phyloP scores from a whole-genome alignment of 2,113 vertebrate species.

The Syngnathus scovelli region DNA sequence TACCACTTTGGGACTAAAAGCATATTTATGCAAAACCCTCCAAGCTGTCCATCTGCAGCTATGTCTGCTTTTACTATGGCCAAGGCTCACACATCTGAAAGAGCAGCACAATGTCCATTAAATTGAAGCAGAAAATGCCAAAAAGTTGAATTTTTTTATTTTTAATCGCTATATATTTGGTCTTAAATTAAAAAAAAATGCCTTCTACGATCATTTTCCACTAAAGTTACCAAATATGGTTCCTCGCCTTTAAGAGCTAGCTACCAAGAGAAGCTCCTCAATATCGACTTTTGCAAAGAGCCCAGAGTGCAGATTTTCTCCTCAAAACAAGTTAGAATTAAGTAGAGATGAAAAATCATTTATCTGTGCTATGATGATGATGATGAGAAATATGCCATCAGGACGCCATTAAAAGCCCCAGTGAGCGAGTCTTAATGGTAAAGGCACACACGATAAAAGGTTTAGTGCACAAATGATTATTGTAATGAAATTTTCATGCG shows the following conservation, averaged over 20 bases:
- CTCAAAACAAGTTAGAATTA: neutral
- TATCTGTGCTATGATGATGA: neutral
- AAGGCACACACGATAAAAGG: neutral
- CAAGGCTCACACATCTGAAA: no score
- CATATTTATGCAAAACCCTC: neutral
- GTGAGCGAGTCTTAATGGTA: constrained; percentile 14
- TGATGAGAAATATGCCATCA: neutral
- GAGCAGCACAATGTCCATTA: no score
- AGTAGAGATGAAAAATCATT: neutral
- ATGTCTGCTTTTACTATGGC: no score
- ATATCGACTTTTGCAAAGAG: neutral
- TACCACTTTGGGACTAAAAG: neutral
- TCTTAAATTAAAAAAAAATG: no score
- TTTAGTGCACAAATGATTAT: constrained; percentile 5
- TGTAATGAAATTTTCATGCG: constrained; percentile 20
- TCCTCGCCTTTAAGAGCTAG: neutral
- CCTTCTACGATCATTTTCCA: no score
- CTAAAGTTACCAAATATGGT: neutral
- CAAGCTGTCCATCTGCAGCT: no score
- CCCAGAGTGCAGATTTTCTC: neutral
- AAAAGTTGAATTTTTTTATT: no score
- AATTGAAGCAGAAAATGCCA: no score
- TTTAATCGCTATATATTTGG: no score
- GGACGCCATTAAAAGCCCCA: constrained; percentile 16
- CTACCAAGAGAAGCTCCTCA: neutral